Evolutionary conservation across 1,140 invertebrate genomes (phyloP).

Genomic region (Drosophila tani): DNA sequence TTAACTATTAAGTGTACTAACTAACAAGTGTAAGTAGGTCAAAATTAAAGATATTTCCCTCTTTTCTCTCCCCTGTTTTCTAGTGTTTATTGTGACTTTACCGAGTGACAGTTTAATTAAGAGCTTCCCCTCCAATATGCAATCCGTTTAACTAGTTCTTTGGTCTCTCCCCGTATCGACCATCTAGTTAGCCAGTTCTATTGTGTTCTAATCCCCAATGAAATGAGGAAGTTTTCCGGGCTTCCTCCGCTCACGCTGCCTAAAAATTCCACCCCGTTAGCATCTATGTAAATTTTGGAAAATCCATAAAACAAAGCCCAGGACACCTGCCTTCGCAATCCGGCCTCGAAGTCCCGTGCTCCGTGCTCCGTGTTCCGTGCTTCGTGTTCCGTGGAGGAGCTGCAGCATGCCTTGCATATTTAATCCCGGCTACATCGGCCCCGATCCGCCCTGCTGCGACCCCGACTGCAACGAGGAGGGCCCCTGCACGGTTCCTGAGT

Average conservation of each 20-base stretch:
- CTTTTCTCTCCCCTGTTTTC: too few relatives aligned
- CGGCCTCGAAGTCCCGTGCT: neutral
- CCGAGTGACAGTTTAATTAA: constrained; percentile 15
- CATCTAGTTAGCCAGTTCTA: constrained; percentile 39
- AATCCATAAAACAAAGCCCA: constrained; percentile 37
- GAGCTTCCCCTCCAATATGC: constrained; percentile 8
- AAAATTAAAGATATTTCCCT: too few relatives aligned
- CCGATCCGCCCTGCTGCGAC: constrained; percentile 66
- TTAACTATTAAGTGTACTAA: too few relatives aligned
- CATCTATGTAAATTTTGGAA: constrained; percentile 30
- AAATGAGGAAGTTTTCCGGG: constrained; percentile 7
- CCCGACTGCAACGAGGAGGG: constrained; percentile 39
- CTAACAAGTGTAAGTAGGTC: neutral
- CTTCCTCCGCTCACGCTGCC: neutral
- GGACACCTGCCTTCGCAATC: constrained; percentile 29
- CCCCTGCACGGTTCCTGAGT: constrained; percentile 41
- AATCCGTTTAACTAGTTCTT: constrained; percentile 18
- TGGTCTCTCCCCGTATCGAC: neutral
- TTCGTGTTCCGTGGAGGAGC: constrained; percentile 8
- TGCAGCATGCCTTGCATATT: constrained; percentile 59
- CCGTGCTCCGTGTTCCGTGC: neutral
- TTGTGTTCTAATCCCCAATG: constrained; percentile 13
- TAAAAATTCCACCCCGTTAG: constrained; percentile 4
- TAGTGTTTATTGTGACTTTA: neutral
- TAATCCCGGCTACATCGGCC: constrained; percentile 71